phyloP scores from a whole-genome alignment of 1,140 invertebrate species.

The Zaprionus nigranus region DNA sequence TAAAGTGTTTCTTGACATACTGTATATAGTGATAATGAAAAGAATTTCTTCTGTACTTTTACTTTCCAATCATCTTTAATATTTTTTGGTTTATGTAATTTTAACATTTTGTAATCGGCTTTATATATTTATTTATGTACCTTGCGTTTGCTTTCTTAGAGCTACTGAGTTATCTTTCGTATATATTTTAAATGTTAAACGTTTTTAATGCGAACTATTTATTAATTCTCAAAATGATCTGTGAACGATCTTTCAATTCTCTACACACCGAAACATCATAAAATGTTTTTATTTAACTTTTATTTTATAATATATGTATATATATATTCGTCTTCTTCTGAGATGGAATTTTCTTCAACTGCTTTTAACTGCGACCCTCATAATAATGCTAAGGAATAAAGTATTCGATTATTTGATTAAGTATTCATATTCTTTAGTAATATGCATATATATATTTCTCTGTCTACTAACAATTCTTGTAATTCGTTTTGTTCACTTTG shows the following conservation, averaged over 20 bases:
- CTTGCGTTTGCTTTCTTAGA: constrained; percentile 9
- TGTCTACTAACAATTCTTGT: constrained; percentile 36
- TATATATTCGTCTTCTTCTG: constrained; percentile 15
- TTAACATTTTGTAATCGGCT: constrained; percentile 23
- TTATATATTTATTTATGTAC: constrained; percentile 11
- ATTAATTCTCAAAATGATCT: constrained; percentile 19
- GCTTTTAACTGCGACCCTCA: constrained; percentile 48
- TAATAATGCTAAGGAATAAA: constrained; percentile 30
- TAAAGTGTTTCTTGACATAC: too few relatives aligned
- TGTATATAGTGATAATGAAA: constrained; percentile 18
- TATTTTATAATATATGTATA: constrained; percentile 23
- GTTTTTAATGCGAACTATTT: constrained; percentile 21
- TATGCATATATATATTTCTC: constrained; percentile 21
- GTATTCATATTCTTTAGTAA: constrained; percentile 17
- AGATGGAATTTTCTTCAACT: constrained; percentile 35
- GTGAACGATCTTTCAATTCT: constrained; percentile 16
- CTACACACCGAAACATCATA: constrained; percentile 36
- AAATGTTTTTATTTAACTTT: constrained; percentile 38
- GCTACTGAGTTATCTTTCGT: constrained; percentile 14
- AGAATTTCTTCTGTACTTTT: constrained; percentile 24
- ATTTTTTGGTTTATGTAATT: constrained; percentile 6
- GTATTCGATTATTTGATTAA: constrained; percentile 23
- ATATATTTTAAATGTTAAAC: constrained; percentile 27
- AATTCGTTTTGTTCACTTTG: constrained; percentile 15
- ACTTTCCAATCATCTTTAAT: constrained; percentile 14